These are phyloP conservation scores for Harpalus rubripes DNA, from an alignment of 2,888 invertebrate genomes.

Conservation along the genomic window DNA sequence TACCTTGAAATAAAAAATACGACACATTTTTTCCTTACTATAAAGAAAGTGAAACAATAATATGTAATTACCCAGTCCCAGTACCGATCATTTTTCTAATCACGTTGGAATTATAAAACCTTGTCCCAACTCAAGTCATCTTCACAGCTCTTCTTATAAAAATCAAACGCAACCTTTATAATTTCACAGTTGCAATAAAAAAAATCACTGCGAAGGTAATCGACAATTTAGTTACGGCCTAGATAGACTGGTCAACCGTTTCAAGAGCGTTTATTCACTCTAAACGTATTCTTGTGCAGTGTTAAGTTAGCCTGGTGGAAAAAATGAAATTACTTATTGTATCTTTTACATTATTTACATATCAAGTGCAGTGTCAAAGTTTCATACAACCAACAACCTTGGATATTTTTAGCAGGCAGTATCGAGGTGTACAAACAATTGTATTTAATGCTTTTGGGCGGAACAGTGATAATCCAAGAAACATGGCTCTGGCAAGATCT, in stretches of 20 bases:
- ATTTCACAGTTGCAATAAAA: neutral
- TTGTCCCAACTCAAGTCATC: conserved; percentile 15
- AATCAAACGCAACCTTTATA: neutral
- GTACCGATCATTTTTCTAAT: neutral
- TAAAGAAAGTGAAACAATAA: neutral
- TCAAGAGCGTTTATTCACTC: conserved; percentile 9
- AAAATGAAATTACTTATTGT: conserved; percentile 2
- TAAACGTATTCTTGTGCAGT: neutral
- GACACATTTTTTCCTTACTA: neutral
- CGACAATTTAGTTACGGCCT: neutral
- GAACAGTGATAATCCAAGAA: conserved; percentile 10
- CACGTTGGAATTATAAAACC: neutral
- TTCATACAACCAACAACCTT: conserved; percentile 1
- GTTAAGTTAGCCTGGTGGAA: neutral
- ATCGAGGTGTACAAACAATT: neutral
- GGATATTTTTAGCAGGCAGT: conserved; percentile 18
- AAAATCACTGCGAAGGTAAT: conserved; percentile 9
- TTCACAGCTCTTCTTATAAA: neutral
- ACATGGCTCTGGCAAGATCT: conserved; percentile 18
- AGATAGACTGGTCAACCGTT: neutral
- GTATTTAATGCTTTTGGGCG: neutral
- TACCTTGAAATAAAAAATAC: neutral
- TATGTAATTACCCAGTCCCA: neutral
- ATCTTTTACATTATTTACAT: neutral
- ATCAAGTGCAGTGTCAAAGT: conserved; percentile 13